Conservation (phyloP, 1,140 invertebrate species). For the Acromyrmex echinatior region DNA sequence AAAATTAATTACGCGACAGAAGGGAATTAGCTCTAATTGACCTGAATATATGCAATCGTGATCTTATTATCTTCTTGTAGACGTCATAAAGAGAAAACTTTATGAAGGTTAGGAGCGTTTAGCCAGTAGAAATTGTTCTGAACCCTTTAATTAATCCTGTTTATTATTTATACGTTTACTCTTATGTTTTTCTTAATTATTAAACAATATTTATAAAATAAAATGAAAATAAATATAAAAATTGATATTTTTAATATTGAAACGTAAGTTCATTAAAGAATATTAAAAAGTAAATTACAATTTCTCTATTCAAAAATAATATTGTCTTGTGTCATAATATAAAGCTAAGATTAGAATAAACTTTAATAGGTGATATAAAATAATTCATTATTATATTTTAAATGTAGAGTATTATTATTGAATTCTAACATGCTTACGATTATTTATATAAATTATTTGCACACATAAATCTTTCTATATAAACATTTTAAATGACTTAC, state of each 20-base stretch:
- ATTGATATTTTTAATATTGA: neutral
- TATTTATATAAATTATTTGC: neutral
- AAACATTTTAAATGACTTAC: neutral
- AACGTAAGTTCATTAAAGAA: neutral
- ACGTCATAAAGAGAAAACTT: constrained; percentile 22
- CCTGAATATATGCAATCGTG: constrained; percentile 30
- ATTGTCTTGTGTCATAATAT: neutral
- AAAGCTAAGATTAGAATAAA: neutral
- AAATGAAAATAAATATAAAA: neutral
- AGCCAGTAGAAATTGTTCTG: neutral
- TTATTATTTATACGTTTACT: neutral
- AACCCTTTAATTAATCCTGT: neutral
- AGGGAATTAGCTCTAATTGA: constrained; percentile 35
- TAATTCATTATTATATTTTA: neutral
- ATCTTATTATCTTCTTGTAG: constrained; percentile 30
- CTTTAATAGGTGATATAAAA: neutral
- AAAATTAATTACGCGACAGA: constrained; percentile 35
- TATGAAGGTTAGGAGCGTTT: constrained; percentile 11
- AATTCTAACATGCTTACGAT: neutral
- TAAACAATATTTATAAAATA: neutral
- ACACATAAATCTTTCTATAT: neutral
- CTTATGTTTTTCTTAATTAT: neutral
- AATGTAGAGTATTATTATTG: neutral
- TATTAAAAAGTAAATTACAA: neutral
- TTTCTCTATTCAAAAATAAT: neutral